Conservation (phyloP, 2,113 vertebrate genomes). For the Tupaia chinensis region DNA sequence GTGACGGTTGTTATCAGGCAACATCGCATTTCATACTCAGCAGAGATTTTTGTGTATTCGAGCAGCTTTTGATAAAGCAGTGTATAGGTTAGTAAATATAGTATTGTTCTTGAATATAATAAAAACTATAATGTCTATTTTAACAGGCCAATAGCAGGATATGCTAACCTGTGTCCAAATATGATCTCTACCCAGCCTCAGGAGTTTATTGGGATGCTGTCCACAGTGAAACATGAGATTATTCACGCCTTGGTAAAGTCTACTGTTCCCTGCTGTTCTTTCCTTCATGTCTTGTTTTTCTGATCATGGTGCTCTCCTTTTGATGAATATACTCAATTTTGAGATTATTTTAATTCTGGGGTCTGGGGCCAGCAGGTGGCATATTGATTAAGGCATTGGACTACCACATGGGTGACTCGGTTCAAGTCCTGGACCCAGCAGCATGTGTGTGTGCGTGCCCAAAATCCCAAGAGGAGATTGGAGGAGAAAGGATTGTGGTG, state of each 20-base stretch:
- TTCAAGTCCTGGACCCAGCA: too few species aligned
- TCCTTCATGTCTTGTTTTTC: not conserved
- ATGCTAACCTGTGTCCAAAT: constrained; percentile 97
- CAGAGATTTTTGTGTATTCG: constrained; percentile 11
- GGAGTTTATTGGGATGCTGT: constrained; percentile 97
- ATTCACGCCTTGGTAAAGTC: constrained; percentile 95
- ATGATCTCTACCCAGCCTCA: constrained; percentile 97
- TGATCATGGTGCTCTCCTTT: constrained; percentile 12
- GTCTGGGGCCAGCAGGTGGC: too few species aligned
- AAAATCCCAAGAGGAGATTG: too few species aligned
- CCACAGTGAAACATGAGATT: constrained; percentile 98
- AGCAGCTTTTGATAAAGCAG: constrained; percentile 51
- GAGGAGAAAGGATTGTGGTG: too few species aligned
- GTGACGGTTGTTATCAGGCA: not conserved
- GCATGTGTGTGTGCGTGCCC: too few species aligned
- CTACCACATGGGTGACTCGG: too few species aligned
- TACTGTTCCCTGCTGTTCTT: not conserved
- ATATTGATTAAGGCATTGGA: too few species aligned
- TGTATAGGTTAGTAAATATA: constrained; percentile 27
- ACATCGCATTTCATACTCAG: constrained; percentile 39
- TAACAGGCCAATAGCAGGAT: constrained; percentile 95
- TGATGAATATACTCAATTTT: constrained; percentile 16
- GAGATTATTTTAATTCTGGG: constrained; percentile 7
- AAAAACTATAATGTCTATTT: constrained; percentile 67
- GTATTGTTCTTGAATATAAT: constrained; percentile 53